A percentile compares a stretch with the other conserved stretches of the same genome.
These are phyloP conservation scores for Blastobasis lacticolella DNA, from an alignment of 2,888 invertebrate genomes.

Conservation along the genomic window DNA sequence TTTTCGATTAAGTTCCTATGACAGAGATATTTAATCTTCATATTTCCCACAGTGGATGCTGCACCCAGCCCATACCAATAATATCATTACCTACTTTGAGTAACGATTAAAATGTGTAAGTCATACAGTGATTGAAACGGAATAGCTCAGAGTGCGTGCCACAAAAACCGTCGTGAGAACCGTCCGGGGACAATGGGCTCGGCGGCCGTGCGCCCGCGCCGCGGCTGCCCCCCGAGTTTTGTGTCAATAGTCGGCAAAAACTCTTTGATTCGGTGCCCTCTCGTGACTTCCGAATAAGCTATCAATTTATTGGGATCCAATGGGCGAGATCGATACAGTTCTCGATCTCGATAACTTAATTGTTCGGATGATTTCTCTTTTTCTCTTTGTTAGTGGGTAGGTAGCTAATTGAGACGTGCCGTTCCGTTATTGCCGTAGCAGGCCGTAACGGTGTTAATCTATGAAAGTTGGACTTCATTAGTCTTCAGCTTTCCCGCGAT, in stretches of 20 bases:
- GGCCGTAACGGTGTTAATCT: too few relatives aligned
- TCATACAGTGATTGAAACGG: constrained; percentile 42
- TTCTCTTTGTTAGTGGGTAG: too few relatives aligned
- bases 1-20: too few relatives aligned
- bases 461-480: too few relatives aligned
- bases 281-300: constrained; percentile 49
- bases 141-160: constrained; percentile 47
- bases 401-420: too few relatives aligned
- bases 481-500: too few relatives aligned
- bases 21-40: too few relatives aligned
- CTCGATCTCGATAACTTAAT: constrained; percentile 27
- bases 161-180: constrained; percentile 60
- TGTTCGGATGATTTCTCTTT: constrained; percentile 17
- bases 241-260: constrained; percentile 43
- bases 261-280: constrained; percentile 19
- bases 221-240: constrained; percentile 28
- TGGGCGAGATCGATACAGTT: constrained; percentile 31
- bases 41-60: background rate
- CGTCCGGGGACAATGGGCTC: constrained; percentile 39
- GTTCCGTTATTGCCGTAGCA: too few relatives aligned
- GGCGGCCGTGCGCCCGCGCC: constrained; percentile 32
- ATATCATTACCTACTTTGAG: constrained; percentile 9
- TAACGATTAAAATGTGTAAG: constrained; percentile 39
- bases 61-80: constrained; percentile 2
- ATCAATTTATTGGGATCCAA: constrained; percentile 34